Evolutionary conservation across 2,113 vertebrate species (phyloP), one percentile per base, ranked within the genome.

Genomic region (Hyla sarda): DNA sequence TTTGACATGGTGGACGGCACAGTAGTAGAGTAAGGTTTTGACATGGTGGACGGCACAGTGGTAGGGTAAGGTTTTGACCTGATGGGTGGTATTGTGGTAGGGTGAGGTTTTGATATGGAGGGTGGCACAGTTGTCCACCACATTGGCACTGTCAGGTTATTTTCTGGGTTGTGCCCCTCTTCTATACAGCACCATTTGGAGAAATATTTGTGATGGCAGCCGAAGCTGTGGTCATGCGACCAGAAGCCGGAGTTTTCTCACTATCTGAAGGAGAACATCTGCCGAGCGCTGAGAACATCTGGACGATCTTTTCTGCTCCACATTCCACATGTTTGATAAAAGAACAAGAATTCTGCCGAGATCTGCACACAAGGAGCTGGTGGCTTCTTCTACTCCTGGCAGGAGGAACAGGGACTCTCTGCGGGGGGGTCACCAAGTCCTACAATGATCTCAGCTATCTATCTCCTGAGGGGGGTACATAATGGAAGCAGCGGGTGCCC

Each of bases 251-350:
- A 48, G 41, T 1, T 41, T 41, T 37, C 34, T 72, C 34, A 0
- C 6, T 72, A n/a, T 72, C 34, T 72, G 69, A 3, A 60, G 23
- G 1, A 60, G 2, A 60, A 25, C 21, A 60, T n/a, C 56, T 32
- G 65, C 13, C 3, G 58, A 28, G 52, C 12, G 54, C 54, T 60
- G 32, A 23, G 34, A 30, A 60, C 77, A 80, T 80, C 77, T 80
- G 77, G 77, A 41, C 34, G 7, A 8, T n/a, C 1, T 10, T 2
- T 19, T 16, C 52, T 32, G n/a, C 5, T 60, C 21, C 10, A 19
- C 12, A 5, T 23, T 23, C 77, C 77, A 80, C 10, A 80, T 80
- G 77, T 58, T 62, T 58, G 21, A n/a, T 78, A 34, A 56, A 78
- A 56, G 48, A 50, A 76, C 45, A 76, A 34, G 23, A 30, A 10